Base-by-base conservation (phyloP, 2,797 vertebrate species). In the Craterocephalus amniculus region DNA sequence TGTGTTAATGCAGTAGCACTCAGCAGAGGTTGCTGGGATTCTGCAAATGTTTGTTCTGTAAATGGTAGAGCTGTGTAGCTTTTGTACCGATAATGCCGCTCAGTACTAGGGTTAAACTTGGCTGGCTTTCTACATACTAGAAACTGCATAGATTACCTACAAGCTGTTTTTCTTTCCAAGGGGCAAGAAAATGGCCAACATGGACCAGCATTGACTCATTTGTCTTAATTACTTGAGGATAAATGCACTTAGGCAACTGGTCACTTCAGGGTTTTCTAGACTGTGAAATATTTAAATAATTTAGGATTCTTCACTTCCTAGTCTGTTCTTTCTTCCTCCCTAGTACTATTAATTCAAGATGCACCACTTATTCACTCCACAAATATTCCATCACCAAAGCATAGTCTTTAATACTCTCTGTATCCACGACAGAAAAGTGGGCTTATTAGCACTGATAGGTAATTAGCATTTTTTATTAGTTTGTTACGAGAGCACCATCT, bases 211-310 rank as follows among this genome's bases (percentile, higher is more conserved):
- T 70, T 22, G n/a, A 74, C 58, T 79, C 71, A 74, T 84, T 83
- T 77, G 64, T 83, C 74, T 80, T 36, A 71, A 83, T 77, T 77
- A 67, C 59, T 63, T 3, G 0, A 74, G 74, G 79, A 61, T 81
- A 56, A 79, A 80, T 71, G 59, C 64, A 63, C 69, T 64, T 67
- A 67, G 70, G 49, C 65, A 72, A n/a, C 62, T 59, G 80, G 72
- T 77, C 74, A 78, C 70, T 73, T 34, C 63, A 79, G 72, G 58
- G 69, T 26, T 29, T 86, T 74, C 75, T 67, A 58, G 71, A 86
- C 78, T 72, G 48, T 67, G 59, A 80, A 85, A 31, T 31, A 31
- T 4, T 31, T 61, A 67, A 16, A 40, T 16, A 12, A 81, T 83
- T 84, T 70, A 73, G 64, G 63, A 83, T 85, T 84, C 83, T 29